Evolutionary conservation across 2,888 invertebrate species (phyloP).

Genomic region (Eristalis arbustorum): DNA sequence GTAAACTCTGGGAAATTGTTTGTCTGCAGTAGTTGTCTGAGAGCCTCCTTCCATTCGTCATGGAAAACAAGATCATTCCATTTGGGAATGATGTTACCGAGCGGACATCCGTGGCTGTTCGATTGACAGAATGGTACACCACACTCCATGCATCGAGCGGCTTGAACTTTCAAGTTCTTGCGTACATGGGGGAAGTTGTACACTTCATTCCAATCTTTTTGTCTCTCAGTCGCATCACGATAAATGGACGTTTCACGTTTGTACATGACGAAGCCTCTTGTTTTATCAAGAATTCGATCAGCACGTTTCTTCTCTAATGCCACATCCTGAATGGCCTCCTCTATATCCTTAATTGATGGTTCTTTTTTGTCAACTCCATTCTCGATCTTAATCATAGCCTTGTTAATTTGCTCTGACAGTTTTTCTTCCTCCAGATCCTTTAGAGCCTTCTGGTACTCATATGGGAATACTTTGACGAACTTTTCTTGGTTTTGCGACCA

Average conservation of each 20-base stretch:
- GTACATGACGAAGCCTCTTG: slow-evolving; percentile 97
- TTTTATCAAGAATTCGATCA: slow-evolving; percentile 91
- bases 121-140: slow-evolving; percentile 99
- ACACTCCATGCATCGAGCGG: slow-evolving; percentile 99
- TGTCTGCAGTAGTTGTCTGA: slow-evolving; percentile 95
- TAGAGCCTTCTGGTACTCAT: slow-evolving; percentile 96
- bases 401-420: slow-evolving; percentile 74
- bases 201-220: slow-evolving; percentile 98
- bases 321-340: slow-evolving; percentile 91
- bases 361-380: slow-evolving; percentile 80
- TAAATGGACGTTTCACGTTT: slow-evolving; percentile 93
- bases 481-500: slow-evolving; percentile 89
- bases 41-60: slow-evolving; percentile 96
- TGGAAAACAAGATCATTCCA: slow-evolving; percentile 99
- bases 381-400: slow-evolving; percentile 73
- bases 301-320: slow-evolving; percentile 89
- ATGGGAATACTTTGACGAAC: slow-evolving; percentile 98
- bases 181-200: slow-evolving; percentile 93
- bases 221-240: slow-evolving; percentile 90
- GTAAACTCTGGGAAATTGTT: slow-evolving; percentile 99
- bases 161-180: slow-evolving; percentile 93
- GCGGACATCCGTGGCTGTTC: slow-evolving; percentile 94
- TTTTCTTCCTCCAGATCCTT: slow-evolving; percentile 83
- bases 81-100: slow-evolving; percentile 99
- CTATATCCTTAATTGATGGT: slow-evolving; percentile 88